Evolutionary conservation across 2,797 vertebrate genomes (phyloP).

Genomic region (Fratercula arctica): DNA sequence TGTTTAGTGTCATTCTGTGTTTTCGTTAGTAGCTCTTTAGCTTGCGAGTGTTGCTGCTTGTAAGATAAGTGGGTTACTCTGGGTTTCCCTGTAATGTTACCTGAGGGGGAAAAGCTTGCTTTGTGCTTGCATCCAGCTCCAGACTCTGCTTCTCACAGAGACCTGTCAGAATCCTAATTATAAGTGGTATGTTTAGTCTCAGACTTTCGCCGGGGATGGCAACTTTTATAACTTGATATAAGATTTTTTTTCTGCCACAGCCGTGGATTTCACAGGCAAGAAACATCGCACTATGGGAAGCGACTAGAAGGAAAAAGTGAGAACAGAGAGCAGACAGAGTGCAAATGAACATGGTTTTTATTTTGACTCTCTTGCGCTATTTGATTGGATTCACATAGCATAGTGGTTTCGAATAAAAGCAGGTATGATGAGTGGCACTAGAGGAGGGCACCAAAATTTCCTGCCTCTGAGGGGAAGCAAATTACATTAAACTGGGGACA

Average conservation of each 20-base stretch:
- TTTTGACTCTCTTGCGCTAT: neutral
- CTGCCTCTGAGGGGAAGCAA: neutral
- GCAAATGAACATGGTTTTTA: neutral
- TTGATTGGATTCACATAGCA: neutral
- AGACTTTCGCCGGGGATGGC: neutral
- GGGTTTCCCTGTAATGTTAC: neutral
- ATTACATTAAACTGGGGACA: neutral
- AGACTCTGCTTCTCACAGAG: neutral
- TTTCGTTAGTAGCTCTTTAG: constrained; percentile 23
- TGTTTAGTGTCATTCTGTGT: neutral
- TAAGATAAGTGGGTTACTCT: constrained; percentile 3
- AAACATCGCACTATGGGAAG: neutral
- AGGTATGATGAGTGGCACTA: neutral
- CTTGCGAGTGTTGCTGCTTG: neutral
- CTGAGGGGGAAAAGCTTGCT: neutral
- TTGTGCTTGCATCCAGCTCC: neutral
- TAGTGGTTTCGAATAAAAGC: neutral
- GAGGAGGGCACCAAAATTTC: neutral
- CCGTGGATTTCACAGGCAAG: neutral
- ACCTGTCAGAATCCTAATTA: constrained; percentile 1
- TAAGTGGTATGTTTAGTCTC: neutral
- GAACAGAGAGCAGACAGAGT: neutral
- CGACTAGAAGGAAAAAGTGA: neutral
- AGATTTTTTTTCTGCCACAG: neutral
- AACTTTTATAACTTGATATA: neutral